phyloP scores from a whole-genome alignment of 2,888 invertebrate species.

The Margaritifera margaritifera region DNA sequence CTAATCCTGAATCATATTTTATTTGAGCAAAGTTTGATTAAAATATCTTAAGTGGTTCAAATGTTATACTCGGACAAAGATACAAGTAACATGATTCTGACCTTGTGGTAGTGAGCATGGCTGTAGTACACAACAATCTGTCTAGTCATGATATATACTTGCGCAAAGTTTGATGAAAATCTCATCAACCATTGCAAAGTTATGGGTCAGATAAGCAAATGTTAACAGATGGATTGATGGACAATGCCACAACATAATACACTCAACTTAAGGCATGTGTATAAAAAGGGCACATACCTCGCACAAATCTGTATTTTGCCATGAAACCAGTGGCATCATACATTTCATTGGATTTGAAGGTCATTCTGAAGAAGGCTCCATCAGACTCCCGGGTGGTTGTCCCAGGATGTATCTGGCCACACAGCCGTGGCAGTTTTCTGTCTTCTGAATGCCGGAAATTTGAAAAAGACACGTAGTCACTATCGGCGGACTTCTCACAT shows the following conservation, averaged over 20 bases:
- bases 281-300: constrained; percentile 13
- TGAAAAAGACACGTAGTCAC: constrained; percentile 97
- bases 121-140: too few relatives aligned
- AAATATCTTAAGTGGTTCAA: too few relatives aligned
- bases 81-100: too few relatives aligned
- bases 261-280: background rate
- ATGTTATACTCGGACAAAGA: too few relatives aligned
- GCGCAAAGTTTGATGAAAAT: too few relatives aligned
- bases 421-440: constrained; percentile 89
- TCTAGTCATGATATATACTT: too few relatives aligned
- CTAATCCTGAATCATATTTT: too few relatives aligned
- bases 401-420: constrained; percentile 77
- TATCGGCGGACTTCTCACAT: constrained; percentile 91
- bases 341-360: constrained; percentile 93
- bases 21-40: too few relatives aligned
- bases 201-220: too few relatives aligned
- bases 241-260: background rate
- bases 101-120: too few relatives aligned
- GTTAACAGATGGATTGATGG: too few relatives aligned
- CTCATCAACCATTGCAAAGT: too few relatives aligned
- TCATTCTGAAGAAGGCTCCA: constrained; percentile 93
- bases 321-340: constrained; percentile 96
- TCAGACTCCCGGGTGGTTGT: constrained; percentile 82
- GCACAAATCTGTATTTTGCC: constrained; percentile 80
- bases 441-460: constrained; percentile 90